Conservation (phyloP, 2,888 invertebrate species). For the Malthinus seriepunctatus region DNA sequence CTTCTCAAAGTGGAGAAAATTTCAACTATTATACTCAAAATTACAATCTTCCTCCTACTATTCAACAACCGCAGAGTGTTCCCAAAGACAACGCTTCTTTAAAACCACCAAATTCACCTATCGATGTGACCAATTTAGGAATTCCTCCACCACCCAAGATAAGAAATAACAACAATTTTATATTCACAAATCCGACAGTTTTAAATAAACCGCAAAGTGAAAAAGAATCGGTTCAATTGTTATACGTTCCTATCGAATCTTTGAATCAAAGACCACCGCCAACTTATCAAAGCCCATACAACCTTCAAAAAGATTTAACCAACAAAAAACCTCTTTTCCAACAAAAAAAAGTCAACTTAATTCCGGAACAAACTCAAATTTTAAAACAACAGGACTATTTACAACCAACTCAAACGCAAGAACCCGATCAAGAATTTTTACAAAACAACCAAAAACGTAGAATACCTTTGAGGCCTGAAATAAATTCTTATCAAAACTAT, state of each 20-base stretch:
- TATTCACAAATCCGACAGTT: slow-evolving; percentile 27
- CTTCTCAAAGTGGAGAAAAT: not conserved
- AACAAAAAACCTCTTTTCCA: not conserved
- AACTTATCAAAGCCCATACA: not conserved
- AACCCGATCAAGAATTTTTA: not conserved
- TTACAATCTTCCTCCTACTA: slow-evolving; percentile 11
- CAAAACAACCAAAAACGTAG: slow-evolving; percentile 20
- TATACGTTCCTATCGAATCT: slow-evolving; percentile 82
- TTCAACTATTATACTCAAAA: slow-evolving; percentile 13
- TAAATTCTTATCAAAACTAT: slow-evolving; percentile 8
- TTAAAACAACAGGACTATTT: not conserved
- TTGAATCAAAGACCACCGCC: slow-evolving; percentile 57
- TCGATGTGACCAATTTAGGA: slow-evolving; percentile 19
- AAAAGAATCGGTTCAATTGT: slow-evolving; percentile 71
- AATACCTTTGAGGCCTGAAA: slow-evolving; percentile 11
- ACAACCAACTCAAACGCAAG: not conserved
- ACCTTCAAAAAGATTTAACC: not conserved
- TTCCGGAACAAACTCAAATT: not conserved
- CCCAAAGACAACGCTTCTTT: slow-evolving; percentile 5
- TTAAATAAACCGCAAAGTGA: slow-evolving; percentile 41
- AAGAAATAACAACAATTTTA: slow-evolving; percentile 9
- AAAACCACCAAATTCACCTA: slow-evolving; percentile 13
- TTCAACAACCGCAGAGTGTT: slow-evolving; percentile 13
- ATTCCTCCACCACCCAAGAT: slow-evolving; percentile 2
- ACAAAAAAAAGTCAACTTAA: not conserved